These are phyloP conservation scores for Naja naja DNA, from an alignment of 2,113 vertebrate species.

Conservation along the genomic window DNA sequence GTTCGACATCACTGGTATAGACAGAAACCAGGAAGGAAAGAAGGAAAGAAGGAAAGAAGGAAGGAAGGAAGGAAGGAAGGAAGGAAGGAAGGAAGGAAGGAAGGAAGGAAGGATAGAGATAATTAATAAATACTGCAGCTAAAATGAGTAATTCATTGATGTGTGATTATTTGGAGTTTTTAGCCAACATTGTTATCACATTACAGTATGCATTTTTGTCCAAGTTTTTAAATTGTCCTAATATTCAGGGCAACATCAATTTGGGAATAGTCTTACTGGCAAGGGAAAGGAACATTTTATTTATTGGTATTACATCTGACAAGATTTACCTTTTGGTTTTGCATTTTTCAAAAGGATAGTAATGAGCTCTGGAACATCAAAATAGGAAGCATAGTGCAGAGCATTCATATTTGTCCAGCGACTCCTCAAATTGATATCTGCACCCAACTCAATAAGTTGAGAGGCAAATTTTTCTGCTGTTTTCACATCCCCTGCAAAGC, in stretches of 20 bases:
- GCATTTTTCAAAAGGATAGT: conserved; percentile 85
- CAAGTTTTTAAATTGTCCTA: not conserved
- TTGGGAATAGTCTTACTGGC: not conserved
- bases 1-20: not conserved
- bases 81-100: too few species aligned
- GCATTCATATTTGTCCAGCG: conserved; percentile 99
- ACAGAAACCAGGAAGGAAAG: not conserved
- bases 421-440: conserved; percentile 86
- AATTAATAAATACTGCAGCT: not conserved
- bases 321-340: conserved; percentile 83
- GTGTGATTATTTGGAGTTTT: not conserved
- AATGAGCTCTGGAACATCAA: conserved; percentile 93
- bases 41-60: too few species aligned
- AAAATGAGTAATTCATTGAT: not conserved
- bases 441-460: conserved; percentile 85
- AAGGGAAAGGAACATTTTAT: not conserved
- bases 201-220: not conserved
- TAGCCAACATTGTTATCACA: not conserved
- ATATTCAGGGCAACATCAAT: not conserved
- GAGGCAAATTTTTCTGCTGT: conserved; percentile 85
- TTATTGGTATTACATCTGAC: not conserved
- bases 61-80: too few species aligned
- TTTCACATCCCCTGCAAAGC: conserved; percentile 84
- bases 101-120: too few species aligned
- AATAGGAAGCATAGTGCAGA: conserved; percentile 96